Evolutionary conservation across 2,797 vertebrate species (phyloP), one percentile per base, ranked within the genome.

Genomic region (Crax fasciolata): DNA sequence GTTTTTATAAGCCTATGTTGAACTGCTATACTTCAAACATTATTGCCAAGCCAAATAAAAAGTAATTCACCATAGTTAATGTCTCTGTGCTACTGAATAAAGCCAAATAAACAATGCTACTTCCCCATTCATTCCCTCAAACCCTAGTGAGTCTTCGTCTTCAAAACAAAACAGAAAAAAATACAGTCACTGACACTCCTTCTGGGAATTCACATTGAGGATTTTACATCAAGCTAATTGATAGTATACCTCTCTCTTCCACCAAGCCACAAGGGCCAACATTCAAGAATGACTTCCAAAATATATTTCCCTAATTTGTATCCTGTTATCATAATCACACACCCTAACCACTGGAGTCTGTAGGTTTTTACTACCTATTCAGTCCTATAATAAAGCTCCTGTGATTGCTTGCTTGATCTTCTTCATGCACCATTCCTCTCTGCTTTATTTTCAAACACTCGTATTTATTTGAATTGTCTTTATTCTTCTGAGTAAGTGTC

Each of bases 21-120:
- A 96, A 93, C 62, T 73, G 83, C 68, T 84, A 94, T 52, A 84
- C 67, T 89, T 94, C 77, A 90, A 90, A 92, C 52, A 58, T 80
- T 30, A 71, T 25, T 92, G 92, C 94, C 95, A 96, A 95, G 38
- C 63, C 71, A 96, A 97, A 94, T 90, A 97, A 91, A 88, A 95
- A 49, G 20, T 78, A 96, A 92, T 90, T 94, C 76, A 95, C 78
- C 67, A 88, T 19, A 75, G 77, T 67, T 73, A 74, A 38, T 84
- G 92, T 95, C 89, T 93, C 90, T 88, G 55, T 57, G 90, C 94
- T 93, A 95, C 92, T 84, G 76, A 70, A 68, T 82, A 80, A 94
- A 89, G 39, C 30, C 62, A 94, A 84, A 78, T 39, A 95, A 93
- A 96, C 85, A 95, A 81, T n/a, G 65, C 23, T 83, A 48, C 61